Percentiles rank a stretch among this genome's conserved stretches.
Evolutionary conservation across 2,113 vertebrate species (phyloP).

Genomic region (Xiphophorus hellerii): DNA sequence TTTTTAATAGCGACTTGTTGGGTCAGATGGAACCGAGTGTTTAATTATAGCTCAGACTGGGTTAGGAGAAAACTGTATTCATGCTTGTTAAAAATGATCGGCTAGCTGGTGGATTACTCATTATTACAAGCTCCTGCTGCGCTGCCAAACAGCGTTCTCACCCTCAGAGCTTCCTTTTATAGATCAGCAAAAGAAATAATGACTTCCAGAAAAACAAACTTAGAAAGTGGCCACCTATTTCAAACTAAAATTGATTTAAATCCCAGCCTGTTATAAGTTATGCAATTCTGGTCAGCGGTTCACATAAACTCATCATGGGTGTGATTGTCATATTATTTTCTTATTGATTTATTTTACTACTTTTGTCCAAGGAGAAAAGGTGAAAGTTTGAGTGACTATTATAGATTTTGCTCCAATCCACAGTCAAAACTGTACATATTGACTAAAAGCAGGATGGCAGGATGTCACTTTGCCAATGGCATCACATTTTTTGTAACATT

Average conservation of each 20-base stretch:
- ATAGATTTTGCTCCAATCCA: neutral
- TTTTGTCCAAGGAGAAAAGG: neutral
- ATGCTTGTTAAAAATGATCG: conserved; percentile 15
- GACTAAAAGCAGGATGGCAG: neutral
- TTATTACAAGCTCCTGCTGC: conserved; percentile 28
- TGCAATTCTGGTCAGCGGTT: neutral
- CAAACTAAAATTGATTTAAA: neutral
- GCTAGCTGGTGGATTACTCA: conserved; percentile 22
- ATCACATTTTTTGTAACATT: no score
- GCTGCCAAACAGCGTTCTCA: conserved; percentile 2
- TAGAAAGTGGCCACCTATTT: neutral
- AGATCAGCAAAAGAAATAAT: neutral
- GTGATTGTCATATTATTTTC: neutral
- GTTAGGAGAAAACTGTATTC: conserved; percentile 10
- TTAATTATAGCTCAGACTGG: conserved; percentile 13
- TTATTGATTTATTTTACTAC: neutral
- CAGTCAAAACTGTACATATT: neutral
- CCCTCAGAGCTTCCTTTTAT: neutral
- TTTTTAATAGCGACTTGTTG: conserved; percentile 8
- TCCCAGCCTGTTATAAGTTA: neutral
- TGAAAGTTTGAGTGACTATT: neutral
- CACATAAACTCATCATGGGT: neutral
- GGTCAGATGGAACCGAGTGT: neutral
- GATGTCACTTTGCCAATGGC: neutral
- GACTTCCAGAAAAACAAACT: neutral